These are phyloP conservation scores for Zoanthus sociatus DNA, from an alignment of 92 coral and sea anemone genomes.

Conservation along the genomic window DNA sequence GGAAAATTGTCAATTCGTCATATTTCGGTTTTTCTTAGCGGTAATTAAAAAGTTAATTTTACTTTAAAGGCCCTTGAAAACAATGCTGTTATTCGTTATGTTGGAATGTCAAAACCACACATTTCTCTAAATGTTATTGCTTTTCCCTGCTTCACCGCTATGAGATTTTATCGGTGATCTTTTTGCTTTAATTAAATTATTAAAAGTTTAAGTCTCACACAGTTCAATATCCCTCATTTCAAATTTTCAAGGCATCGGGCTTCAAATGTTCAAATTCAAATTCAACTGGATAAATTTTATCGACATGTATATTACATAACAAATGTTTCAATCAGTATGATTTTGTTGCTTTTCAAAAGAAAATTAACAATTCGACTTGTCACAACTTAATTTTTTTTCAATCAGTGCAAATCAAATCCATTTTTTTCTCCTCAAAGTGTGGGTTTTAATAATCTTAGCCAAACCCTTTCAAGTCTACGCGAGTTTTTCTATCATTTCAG, in stretches of 20 bases:
- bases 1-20: background rate
- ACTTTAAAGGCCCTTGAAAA: background rate
- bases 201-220: too few species aligned
- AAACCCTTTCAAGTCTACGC: background rate
- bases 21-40: background rate
- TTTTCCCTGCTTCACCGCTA: background rate
- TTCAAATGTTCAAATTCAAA: background rate
- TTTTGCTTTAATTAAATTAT: background rate
- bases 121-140: background rate
- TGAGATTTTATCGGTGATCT: slow-evolving; percentile 12
- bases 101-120: background rate
- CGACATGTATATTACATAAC: background rate
- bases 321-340: background rate
- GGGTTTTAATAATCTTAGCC: background rate
- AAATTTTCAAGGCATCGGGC: background rate
- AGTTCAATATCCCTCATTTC: background rate
- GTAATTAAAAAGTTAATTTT: background rate
- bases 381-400: background rate
- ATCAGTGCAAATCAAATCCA: background rate
- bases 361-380: background rate
- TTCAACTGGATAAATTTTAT: background rate
- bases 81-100: background rate
- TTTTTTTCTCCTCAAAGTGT: background rate
- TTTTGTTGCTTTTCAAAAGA: background rate
- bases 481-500: background rate